These are phyloP conservation scores for Macroglossus sobrinus DNA, from an alignment of 2,113 vertebrate species.

Conservation along the genomic window DNA sequence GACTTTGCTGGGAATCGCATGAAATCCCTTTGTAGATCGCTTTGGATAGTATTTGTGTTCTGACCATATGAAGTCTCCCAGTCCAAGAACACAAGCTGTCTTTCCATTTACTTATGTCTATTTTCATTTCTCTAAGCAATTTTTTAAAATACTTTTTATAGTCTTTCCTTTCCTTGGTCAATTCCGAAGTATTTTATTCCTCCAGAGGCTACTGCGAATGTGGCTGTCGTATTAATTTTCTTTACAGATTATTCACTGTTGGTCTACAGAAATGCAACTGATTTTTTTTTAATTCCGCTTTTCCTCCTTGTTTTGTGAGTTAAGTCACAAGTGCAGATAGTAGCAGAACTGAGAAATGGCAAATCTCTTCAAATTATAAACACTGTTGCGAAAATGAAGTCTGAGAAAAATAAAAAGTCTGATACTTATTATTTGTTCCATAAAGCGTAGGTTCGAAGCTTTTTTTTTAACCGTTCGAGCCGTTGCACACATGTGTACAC, in stretches of 20 bases:
- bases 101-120: background rate
- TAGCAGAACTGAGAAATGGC: background rate
- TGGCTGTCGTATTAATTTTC: background rate
- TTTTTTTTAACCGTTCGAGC: too few species aligned
- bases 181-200: background rate
- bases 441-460: background rate
- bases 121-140: background rate
- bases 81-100: background rate
- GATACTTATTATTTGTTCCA: background rate
- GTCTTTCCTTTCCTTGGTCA: background rate
- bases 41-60: background rate
- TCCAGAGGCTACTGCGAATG: background rate
- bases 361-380: background rate
- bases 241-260: background rate
- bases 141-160: background rate
- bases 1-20: background rate
- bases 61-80: background rate
- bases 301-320: background rate
- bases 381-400: background rate
- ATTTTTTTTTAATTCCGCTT: background rate
- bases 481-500: background rate
- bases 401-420: background rate
- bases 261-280: background rate
- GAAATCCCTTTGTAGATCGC: background rate
- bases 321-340: background rate